Conservation (phyloP, 2,113 vertebrate genomes). For the Carettochelys insculpta region DNA sequence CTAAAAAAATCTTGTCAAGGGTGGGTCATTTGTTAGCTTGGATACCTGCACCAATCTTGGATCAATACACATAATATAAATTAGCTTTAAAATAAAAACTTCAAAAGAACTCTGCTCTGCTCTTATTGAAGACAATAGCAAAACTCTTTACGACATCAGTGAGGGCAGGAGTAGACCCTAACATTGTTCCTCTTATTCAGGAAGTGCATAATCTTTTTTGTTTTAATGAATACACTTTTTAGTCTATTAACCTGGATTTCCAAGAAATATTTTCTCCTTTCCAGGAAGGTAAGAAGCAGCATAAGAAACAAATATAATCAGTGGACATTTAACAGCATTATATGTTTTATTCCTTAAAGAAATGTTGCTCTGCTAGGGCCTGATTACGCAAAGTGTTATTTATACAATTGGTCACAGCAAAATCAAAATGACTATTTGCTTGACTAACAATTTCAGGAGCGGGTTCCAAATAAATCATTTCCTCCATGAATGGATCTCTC, state of each 20-base stretch:
- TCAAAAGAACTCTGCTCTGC: background rate
- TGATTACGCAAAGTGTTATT: background rate
- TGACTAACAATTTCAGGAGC: background rate
- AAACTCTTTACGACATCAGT: background rate
- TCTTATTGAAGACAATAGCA: background rate
- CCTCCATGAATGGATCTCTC: constrained; percentile 10
- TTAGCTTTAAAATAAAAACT: background rate
- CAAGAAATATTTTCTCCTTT: background rate
- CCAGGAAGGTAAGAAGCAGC: background rate
- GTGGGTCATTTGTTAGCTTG: background rate
- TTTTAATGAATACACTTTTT: background rate
- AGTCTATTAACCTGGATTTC: background rate
- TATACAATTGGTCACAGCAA: background rate
- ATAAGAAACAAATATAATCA: background rate
- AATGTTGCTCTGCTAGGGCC: background rate
- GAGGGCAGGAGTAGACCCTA: background rate
- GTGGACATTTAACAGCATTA: background rate
- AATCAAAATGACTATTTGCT: background rate
- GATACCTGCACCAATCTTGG: background rate
- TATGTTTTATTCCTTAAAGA: background rate
- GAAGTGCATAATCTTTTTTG: background rate
- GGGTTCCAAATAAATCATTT: background rate
- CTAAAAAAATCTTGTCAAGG: background rate
- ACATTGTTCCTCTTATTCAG: background rate
- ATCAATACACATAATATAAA: background rate